A percentile compares a stretch with the other conserved stretches of the same genome.
Conservation (phyloP, 37 sponge, comb jelly and placozoan genomes). For the Axinella damicornis region DNA sequence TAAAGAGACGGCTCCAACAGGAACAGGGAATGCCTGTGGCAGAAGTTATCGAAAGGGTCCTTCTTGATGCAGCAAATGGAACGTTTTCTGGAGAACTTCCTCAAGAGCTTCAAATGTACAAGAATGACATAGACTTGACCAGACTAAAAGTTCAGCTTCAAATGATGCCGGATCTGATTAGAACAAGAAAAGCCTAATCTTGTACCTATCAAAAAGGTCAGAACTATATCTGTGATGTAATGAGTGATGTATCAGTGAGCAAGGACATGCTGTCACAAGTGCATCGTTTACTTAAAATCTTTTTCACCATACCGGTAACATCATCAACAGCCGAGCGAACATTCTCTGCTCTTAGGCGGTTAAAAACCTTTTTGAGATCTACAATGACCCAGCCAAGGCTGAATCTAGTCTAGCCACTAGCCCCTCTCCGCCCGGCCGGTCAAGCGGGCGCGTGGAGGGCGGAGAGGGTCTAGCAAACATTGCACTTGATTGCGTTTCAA, state of each 20-base stretch:
- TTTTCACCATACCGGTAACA: slow-evolving; percentile 59
- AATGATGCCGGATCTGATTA: slow-evolving; percentile 53
- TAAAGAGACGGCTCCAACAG: slow-evolving; percentile 52
- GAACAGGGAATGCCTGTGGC: slow-evolving; percentile 44
- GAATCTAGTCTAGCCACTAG: no score
- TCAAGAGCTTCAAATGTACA: slow-evolving; percentile 15
- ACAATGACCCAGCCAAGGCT: slow-evolving; percentile 51
- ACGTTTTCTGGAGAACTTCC: background rate
- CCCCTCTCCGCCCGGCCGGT: no score
- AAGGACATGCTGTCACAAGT: slow-evolving; percentile 39
- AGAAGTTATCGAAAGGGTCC: slow-evolving; percentile 24
- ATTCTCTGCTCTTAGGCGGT: slow-evolving; percentile 49
- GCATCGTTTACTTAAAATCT: slow-evolving; percentile 48
- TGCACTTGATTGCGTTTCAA: no score
- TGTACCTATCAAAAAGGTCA: no score
- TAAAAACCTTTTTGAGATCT: slow-evolving; percentile 39
- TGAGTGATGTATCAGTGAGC: slow-evolving; percentile 13
- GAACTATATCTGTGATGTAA: slow-evolving; percentile 20
- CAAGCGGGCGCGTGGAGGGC: no score
- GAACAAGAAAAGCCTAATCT: no score
- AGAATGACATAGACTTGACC: slow-evolving; percentile 43
- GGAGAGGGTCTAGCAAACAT: no score
- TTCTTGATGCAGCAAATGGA: background rate
- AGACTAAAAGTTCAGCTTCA: slow-evolving; percentile 44
- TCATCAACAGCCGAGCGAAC: slow-evolving; percentile 57